Evolutionary conservation across 2,113 vertebrate genomes (phyloP), one percentile per base, ranked within the genome.

Genomic region (Proteles cristata): DNA sequence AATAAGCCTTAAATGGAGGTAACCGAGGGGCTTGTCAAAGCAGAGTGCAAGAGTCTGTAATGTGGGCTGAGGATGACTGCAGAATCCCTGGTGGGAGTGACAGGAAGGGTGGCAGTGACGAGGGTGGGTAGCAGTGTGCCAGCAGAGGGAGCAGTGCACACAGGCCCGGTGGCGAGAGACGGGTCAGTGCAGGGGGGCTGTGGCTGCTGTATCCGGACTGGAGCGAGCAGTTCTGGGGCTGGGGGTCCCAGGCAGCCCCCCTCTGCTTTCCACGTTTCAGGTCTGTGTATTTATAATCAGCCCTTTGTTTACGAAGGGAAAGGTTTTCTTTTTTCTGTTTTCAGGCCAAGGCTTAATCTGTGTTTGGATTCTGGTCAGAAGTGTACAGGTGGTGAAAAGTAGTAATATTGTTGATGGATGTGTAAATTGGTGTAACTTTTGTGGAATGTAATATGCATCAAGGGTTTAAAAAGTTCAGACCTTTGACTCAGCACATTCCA

Each of bases 301-400:
- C 48, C 23, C 63, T 87, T 90, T 73, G 45, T 94, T 89, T 92
- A 69, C 17, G 35, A 94, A 84, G 45, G 80, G 31, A 77, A 79
- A 53, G 66, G 4, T 81, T 81, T 95, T 73, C 10, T 80, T 55
- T 19, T 93, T 23, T 76, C 33, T 48, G 6, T 69, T 77, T 77
- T 16, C 79, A 48, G 50, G 12, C 50, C 39, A 26, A 21, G 71
- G 50, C 73, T 95, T n/a, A 31, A 31, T 88, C 14, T 76, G 50
- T 74, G 16, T 74, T 53, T 96, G 77, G 28, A 55, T 39, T 91
- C n/a, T 65, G 88, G 35, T 71, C 63, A 33, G 61, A 76, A 88
- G 68, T 48, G 11, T 9, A 65, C 19, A 92, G 12, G n/a, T 35
- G 73, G 31, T 58, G 35, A 85, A 45, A 71, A 74, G 23, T 45